Conservation (phyloP, 2,797 vertebrate species). For the Chaunax sp. region DNA sequence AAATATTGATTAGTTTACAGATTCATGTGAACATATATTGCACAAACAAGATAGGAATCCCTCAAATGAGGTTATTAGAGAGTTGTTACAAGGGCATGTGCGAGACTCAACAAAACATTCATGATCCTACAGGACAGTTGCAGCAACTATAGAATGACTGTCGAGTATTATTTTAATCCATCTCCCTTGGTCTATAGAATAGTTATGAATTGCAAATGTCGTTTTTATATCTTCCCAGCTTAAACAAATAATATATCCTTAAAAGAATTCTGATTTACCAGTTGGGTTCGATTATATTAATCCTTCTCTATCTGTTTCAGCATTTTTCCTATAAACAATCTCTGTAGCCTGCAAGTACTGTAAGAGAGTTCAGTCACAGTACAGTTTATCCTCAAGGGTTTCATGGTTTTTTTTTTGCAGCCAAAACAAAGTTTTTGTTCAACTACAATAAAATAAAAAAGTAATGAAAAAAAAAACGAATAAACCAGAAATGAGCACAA, state of each 20-base stretch:
- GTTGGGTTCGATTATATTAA: conserved; percentile 1
- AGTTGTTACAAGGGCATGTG: too few relatives aligned
- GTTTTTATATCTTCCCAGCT: not conserved
- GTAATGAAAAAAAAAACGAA: conserved; percentile 28
- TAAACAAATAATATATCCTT: conserved; percentile 6
- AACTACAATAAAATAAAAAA: conserved; percentile 6
- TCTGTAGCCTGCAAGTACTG: conserved; percentile 8
- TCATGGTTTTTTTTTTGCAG: conserved; percentile 27
- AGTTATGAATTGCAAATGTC: not conserved
- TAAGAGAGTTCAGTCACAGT: conserved; percentile 9
- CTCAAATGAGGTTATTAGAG: too few relatives aligned
- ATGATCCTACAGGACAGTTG: too few relatives aligned
- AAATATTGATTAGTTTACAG: too few relatives aligned
- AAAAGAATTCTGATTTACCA: conserved; percentile 4
- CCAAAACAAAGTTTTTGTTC: conserved; percentile 18
- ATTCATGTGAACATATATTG: not conserved
- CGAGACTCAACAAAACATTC: too few relatives aligned
- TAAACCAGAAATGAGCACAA: conserved; percentile 35
- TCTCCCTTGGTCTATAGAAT: not conserved
- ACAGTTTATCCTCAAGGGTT: conserved; percentile 22
- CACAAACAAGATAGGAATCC: not conserved
- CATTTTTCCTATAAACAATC: conserved; percentile 9
- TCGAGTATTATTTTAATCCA: too few relatives aligned
- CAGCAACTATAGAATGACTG: too few relatives aligned
- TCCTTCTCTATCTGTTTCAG: not conserved